Percentiles rank a stretch among this genome's conserved stretches.
Conservation (phyloP, 2,888 invertebrate genomes). For the Parapristionchus giblindavisi region DNA sequence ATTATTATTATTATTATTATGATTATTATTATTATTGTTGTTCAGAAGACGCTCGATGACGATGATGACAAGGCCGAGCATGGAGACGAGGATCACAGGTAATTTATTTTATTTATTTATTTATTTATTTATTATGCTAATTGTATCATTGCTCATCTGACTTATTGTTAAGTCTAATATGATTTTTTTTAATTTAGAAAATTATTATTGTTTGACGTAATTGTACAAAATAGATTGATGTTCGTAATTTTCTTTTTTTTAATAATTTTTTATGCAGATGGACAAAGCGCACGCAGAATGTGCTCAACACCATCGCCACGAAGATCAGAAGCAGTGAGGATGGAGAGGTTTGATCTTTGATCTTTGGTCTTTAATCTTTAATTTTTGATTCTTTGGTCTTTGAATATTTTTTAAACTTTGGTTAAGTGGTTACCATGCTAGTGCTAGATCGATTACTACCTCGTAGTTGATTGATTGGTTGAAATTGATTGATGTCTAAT, state of each 20-base stretch:
- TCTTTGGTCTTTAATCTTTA: background rate
- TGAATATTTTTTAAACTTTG: background rate
- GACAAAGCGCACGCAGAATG: slow-evolving; percentile 62
- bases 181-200: background rate
- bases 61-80: slow-evolving; percentile 44
- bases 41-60: slow-evolving; percentile 38
- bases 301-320: slow-evolving; percentile 58
- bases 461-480: too few relatives aligned
- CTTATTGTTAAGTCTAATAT: background rate
- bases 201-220: too few relatives aligned
- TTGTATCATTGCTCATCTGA: slow-evolving; percentile 19
- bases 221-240: too few relatives aligned
- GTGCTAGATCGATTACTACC: too few relatives aligned
- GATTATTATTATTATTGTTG: background rate
- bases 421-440: background rate
- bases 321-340: slow-evolving; percentile 53
- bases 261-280: slow-evolving; percentile 40
- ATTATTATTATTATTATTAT: background rate
- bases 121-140: background rate
- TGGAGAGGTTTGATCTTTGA: slow-evolving; percentile 44
- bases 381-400: background rate
- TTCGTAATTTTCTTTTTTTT: too few relatives aligned
- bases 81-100: slow-evolving; percentile 55
- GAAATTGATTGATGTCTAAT: too few relatives aligned
- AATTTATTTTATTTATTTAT: background rate